Evolutionary conservation across 2,888 invertebrate genomes (phyloP).

Genomic region (Sesamia inferens): DNA sequence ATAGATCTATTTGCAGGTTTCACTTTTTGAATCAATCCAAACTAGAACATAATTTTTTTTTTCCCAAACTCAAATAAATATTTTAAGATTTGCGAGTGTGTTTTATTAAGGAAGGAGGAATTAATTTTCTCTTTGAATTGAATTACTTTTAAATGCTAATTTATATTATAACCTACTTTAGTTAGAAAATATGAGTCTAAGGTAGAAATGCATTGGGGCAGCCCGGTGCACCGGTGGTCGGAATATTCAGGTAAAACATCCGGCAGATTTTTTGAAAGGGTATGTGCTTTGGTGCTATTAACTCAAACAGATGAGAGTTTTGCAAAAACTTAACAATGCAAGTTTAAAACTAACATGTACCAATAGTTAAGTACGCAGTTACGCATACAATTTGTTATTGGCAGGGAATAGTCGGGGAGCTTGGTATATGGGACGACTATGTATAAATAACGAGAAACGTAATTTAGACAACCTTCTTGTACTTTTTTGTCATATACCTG

Average conservation of each 20-base stretch:
- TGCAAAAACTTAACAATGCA: constrained; percentile 18
- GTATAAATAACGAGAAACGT: no score
- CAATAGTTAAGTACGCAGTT: no score
- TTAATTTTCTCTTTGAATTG: no score
- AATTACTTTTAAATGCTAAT: neutral
- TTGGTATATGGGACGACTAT: neutral
- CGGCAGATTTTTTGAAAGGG: constrained; percentile 16
- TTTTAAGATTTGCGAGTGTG: neutral
- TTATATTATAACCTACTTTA: no score
- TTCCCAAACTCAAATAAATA: neutral
- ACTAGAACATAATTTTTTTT: neutral
- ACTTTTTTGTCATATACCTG: no score
- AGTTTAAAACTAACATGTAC: neutral
- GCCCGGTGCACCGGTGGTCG: neutral
- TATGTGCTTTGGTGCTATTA: neutral
- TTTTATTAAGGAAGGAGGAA: neutral
- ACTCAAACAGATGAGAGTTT: neutral
- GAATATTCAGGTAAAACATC: constrained; percentile 26
- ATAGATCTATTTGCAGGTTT: constrained; percentile 17
- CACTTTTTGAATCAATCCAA: neutral
- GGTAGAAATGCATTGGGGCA: constrained; percentile 3
- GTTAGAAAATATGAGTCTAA: no score
- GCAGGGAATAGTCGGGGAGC: neutral
- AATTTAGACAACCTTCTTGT: no score
- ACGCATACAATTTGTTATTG: neutral